phyloP scores from a whole-genome alignment of 2,113 vertebrate species.

The Passer montanus region DNA sequence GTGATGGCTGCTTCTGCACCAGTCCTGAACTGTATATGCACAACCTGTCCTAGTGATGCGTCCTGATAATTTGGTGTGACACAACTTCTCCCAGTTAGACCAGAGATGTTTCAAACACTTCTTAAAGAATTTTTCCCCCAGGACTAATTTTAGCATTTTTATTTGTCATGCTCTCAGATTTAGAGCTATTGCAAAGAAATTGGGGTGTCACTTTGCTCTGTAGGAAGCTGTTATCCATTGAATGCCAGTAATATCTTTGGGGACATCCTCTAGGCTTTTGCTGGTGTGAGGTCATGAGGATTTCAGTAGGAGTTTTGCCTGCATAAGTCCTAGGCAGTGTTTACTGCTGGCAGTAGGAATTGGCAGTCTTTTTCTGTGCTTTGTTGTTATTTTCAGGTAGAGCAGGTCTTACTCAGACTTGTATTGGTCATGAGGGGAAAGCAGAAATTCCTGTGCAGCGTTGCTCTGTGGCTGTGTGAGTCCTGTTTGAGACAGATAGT shows the following conservation, averaged over 20 bases:
- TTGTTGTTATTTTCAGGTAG: slow-evolving; percentile 13
- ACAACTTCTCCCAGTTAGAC: slow-evolving; percentile 13
- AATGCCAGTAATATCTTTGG: not conserved
- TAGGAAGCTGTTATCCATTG: not conserved
- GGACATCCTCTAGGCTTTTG: not conserved
- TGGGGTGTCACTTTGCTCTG: not conserved
- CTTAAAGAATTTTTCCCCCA: not conserved
- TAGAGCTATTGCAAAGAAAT: slow-evolving; percentile 32
- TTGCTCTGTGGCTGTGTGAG: slow-evolving; percentile 18
- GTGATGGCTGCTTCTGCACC: slow-evolving; percentile 42
- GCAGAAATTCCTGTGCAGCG: not conserved
- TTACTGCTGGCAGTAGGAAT: not conserved
- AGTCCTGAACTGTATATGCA: slow-evolving; percentile 62
- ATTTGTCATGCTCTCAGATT: slow-evolving; percentile 22
- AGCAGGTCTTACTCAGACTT: not conserved
- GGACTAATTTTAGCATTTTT: not conserved
- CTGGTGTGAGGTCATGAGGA: not conserved
- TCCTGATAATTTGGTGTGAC: slow-evolving; percentile 22
- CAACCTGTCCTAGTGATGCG: slow-evolving; percentile 42
- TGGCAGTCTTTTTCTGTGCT: not conserved
- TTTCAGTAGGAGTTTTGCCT: not conserved
- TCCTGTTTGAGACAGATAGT: slow-evolving; percentile 2
- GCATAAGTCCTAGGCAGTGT: not conserved
- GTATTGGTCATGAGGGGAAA: not conserved
- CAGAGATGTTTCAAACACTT: not conserved